phyloP scores from a whole-genome alignment of 2,888 invertebrate species.

The Pollenia labialis region DNA sequence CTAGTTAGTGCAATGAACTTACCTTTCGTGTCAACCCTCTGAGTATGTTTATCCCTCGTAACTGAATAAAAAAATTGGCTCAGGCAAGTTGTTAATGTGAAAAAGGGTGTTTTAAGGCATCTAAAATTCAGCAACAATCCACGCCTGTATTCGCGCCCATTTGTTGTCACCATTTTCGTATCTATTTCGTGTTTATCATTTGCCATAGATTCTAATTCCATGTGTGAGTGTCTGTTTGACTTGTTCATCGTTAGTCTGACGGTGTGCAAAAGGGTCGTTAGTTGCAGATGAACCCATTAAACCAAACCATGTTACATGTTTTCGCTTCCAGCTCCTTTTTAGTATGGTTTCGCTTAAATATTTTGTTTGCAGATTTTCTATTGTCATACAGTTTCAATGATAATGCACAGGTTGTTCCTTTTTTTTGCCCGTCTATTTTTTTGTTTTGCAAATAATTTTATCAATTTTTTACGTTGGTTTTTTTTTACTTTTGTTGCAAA shows the following conservation, averaged over 20 bases:
- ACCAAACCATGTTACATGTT: conserved; percentile 54
- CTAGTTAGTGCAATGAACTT: conserved; percentile 31
- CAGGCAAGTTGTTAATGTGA: conserved; percentile 23
- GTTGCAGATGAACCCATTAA: conserved; percentile 72
- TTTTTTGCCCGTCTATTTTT: conserved; percentile 47
- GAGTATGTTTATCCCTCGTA: background rate
- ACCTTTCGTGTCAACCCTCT: conserved; percentile 40
- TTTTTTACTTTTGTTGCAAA: conserved; percentile 71
- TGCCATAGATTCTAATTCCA: conserved; percentile 39
- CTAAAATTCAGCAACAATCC: conserved; percentile 36
- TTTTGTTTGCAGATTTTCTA: conserved; percentile 22
- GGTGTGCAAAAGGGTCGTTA: conserved; percentile 63
- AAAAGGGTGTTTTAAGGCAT: conserved; percentile 59
- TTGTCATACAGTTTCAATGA: conserved; percentile 57
- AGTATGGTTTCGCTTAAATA: conserved; percentile 12
- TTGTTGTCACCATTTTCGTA: conserved; percentile 61
- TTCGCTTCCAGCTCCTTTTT: conserved; percentile 24
- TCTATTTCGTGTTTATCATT: conserved; percentile 46
- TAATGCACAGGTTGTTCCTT: conserved; percentile 66
- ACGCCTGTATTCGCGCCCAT: conserved; percentile 67
- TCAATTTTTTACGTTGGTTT: conserved; percentile 9
- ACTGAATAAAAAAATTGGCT: background rate
- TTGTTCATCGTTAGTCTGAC: conserved; percentile 31
- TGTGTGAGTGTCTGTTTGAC: conserved; percentile 28
- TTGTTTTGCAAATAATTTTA: conserved; percentile 62